phyloP scores from a whole-genome alignment of 2,113 vertebrate genomes.

The Notothenia coriiceps region DNA sequence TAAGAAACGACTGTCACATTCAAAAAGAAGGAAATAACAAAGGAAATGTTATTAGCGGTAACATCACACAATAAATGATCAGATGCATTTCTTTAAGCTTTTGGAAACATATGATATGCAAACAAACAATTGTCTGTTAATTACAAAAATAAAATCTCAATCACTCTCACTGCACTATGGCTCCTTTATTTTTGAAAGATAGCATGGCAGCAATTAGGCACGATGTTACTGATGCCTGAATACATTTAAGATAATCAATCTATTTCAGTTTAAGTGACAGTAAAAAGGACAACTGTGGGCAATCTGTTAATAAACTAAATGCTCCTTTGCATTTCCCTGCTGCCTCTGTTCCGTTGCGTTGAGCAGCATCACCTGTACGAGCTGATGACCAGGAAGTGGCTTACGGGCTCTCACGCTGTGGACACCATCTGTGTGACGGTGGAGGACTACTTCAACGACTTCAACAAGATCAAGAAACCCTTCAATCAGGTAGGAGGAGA shows the following conservation, averaged over 20 bases:
- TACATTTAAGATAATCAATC: not conserved
- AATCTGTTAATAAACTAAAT: not conserved
- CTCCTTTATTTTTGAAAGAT: too few relatives aligned
- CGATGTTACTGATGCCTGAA: not conserved
- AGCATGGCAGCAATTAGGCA: too few relatives aligned
- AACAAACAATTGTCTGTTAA: not conserved
- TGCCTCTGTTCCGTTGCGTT: not conserved
- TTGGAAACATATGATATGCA: not conserved
- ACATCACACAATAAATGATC: not conserved
- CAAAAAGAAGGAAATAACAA: too few relatives aligned
- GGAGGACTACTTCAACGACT: constrained; percentile 98
- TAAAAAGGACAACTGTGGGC: not conserved
- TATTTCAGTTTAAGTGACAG: not conserved
- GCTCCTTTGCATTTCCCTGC: not conserved
- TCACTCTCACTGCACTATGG: too few relatives aligned
- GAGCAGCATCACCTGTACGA: constrained; percentile 93
- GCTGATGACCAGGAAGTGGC: constrained; percentile 95
- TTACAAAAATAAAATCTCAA: not conserved
- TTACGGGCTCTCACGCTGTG: constrained; percentile 92
- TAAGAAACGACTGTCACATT: too few relatives aligned
- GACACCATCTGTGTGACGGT: constrained; percentile 98
- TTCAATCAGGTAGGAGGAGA: constrained; percentile 89
- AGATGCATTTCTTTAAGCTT: not conserved
- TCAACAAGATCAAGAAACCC: constrained; percentile 96
- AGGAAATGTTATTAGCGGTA: too few relatives aligned